Percentiles rank a stretch among this genome's conserved stretches.
Conservation (phyloP, 2,888 invertebrate genomes). For the Watsonalla cultraria region DNA sequence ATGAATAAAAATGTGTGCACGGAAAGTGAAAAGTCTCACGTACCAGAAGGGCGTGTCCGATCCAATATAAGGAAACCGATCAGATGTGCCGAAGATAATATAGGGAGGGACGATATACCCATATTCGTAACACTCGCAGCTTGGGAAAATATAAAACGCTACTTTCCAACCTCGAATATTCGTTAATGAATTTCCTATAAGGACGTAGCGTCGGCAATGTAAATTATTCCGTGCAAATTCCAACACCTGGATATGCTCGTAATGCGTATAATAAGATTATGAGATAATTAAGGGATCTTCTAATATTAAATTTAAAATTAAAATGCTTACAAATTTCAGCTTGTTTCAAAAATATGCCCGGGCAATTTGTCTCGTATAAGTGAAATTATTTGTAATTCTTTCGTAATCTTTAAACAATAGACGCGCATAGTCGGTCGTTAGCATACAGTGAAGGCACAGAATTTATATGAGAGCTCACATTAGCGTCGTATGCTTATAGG, state of each 20-base stretch:
- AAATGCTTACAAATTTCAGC: no score
- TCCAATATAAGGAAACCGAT: conserved; percentile 39
- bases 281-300: no score
- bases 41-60: conserved; percentile 32
- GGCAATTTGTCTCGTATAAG: no score
- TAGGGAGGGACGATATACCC: conserved; percentile 26
- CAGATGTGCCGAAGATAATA: conserved; percentile 33
- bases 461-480: no score
- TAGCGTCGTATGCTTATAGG: no score
- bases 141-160: conserved; percentile 28
- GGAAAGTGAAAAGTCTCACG: background rate
- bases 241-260: background rate
- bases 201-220: background rate
- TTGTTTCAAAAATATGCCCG: no score
- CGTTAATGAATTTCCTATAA: conserved; percentile 4
- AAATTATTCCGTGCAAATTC: background rate
- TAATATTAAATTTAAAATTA: no score
- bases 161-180: conserved; percentile 36
- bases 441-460: no score
- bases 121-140: conserved; percentile 22
- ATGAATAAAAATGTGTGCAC: background rate
- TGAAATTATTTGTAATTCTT: no score
- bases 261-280: no score
- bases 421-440: no score
- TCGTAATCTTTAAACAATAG: no score